Conservation (phyloP, 2,888 invertebrate species). For the Agrotis exclamationis region DNA sequence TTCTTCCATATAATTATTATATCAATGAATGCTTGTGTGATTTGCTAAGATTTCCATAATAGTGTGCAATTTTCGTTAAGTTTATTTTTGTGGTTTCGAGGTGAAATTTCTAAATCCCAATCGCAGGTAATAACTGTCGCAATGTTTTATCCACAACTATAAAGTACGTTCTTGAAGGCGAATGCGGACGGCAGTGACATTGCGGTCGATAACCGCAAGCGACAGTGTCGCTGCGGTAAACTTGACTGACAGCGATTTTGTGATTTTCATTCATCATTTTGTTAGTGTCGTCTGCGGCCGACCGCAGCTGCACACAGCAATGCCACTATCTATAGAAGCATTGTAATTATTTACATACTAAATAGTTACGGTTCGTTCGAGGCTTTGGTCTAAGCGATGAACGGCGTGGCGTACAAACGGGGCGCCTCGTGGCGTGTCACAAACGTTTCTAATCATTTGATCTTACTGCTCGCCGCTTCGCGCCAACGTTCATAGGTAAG, state of each 20-base stretch:
- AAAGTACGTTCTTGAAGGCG: neutral
- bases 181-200: neutral
- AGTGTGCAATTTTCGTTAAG: slow-evolving; percentile 48
- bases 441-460: too few species aligned
- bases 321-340: neutral
- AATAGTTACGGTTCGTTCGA: neutral
- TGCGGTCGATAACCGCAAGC: neutral
- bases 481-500: too few species aligned
- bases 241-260: too few species aligned
- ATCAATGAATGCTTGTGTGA: slow-evolving; percentile 18
- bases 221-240: neutral
- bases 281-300: neutral
- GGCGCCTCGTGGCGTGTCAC: too few species aligned
- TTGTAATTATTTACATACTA: neutral
- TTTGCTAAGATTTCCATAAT: slow-evolving; percentile 9
- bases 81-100: neutral
- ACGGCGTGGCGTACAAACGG: too few species aligned
- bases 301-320: neutral
- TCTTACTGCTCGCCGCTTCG: too few species aligned
- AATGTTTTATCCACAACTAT: slow-evolving; percentile 1
- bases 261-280: too few species aligned
- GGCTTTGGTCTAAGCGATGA: too few species aligned
- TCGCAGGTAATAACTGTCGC: neutral
- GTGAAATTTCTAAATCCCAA: slow-evolving; percentile 12
- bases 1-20: neutral